Conservation (phyloP, 2,888 invertebrate species). For the Platycnemis pennipes region DNA sequence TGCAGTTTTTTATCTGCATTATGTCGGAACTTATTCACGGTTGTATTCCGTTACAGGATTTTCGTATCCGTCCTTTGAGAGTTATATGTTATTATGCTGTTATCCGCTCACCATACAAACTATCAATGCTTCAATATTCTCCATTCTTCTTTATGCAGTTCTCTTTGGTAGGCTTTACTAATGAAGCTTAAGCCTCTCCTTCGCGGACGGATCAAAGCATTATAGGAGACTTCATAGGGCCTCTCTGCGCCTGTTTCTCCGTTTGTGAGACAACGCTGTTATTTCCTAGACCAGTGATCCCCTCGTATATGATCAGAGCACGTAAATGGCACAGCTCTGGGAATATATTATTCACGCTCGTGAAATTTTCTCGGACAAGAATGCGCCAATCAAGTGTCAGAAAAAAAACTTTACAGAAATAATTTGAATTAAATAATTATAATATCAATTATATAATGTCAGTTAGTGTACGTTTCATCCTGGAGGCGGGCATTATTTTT, state of each 20-base stretch:
- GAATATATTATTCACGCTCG: too few relatives aligned
- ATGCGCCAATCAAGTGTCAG: too few relatives aligned
- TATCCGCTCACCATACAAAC: not conserved
- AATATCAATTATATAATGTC: too few relatives aligned
- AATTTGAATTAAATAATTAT: too few relatives aligned
- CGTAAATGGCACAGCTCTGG: too few relatives aligned
- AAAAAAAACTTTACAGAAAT: too few relatives aligned
- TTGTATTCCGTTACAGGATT: not conserved
- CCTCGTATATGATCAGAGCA: not conserved
- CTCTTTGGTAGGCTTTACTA: not conserved
- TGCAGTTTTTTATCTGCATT: too few relatives aligned
- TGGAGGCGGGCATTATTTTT: too few relatives aligned
- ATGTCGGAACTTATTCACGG: not conserved
- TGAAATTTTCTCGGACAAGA: too few relatives aligned
- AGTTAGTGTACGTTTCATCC: too few relatives aligned
- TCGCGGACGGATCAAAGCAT: not conserved
- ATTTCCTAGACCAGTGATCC: not conserved
- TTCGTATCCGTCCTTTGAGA: not conserved
- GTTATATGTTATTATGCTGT: not conserved
- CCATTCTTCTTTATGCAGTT: not conserved
- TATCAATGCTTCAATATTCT: not conserved
- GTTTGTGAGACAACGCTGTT: not conserved
- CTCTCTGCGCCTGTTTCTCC: not conserved
- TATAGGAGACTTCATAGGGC: conserved; percentile 6
- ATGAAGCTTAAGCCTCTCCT: not conserved